Base-by-base conservation (phyloP, 2,113 vertebrate species). In the Fulmarus glacialis region DNA sequence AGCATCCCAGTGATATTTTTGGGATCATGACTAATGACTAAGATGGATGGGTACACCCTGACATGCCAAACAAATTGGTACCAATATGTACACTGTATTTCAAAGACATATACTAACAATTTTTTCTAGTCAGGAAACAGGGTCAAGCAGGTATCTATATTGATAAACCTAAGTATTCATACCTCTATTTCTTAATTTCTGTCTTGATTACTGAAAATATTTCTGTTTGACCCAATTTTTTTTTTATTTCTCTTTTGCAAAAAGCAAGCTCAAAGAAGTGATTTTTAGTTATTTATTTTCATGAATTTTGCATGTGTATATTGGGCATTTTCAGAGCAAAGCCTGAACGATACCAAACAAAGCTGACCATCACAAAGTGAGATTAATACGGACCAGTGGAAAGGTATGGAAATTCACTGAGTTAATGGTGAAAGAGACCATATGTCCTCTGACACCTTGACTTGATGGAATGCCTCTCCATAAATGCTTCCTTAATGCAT, bases 401-500 rank as follows among this genome's bases (percentile, higher is more conserved):
- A 71, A 96, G 59, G 67, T 96, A 87, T 82, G 78, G 80, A 89
- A 87, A 82, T 81, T 70, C 95, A 81, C 70, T 1, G 74, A 77
- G 82, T 47, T 95, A 97, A 94, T 88, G 67, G 82, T 89, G 87
- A 98, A 87, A 88, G 72, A 96, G 97, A 88, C 83, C 83, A 79
- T 92, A 94, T 87, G 90, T 86, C 71, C 89, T 91, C 84, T 91
- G 91, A 80, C 90, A 90, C 90, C 95, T 91, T 77, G 90, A 36
- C 67, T 94, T 93, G 92, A 87, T 83, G 79, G 83, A 97, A 88
- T 97, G 93, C 52, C 92, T 92, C 81, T 96, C 87, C 93, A 96
- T 96, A 96, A 97, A 95, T 92, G 89, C 88, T 86, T 95, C 77
- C 83, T 88, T 81, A 96, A 93, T 94, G 93, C 90, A 89, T 94